These are phyloP conservation scores for human (Homo sapiens) DNA, from an alignment of 2,113 vertebrate genomes.

Conservation along the genomic window GRCh38 chr2:199884001-199884500, in stretches of 20 bases:
- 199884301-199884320: neutral
- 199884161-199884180: no score
- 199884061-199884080: no score
- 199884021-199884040: no score
- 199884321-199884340: neutral
- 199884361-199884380: neutral
- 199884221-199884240: neutral
- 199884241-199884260: constrained; percentile 10
- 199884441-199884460: neutral
- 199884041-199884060: no score
- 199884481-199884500: neutral
- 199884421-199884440: neutral
- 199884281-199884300: neutral
- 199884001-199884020: no score
- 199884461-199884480: neutral
- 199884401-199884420: neutral
- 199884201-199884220: neutral
- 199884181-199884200: neutral
- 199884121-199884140: no score
- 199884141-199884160: no score
- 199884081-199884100: no score
- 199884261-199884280: neutral
- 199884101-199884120: no score
- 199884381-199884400: neutral
- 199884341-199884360: neutral